phyloP scores from a whole-genome alignment of 2,797 vertebrate species.

The Propithecus perrieri region DNA sequence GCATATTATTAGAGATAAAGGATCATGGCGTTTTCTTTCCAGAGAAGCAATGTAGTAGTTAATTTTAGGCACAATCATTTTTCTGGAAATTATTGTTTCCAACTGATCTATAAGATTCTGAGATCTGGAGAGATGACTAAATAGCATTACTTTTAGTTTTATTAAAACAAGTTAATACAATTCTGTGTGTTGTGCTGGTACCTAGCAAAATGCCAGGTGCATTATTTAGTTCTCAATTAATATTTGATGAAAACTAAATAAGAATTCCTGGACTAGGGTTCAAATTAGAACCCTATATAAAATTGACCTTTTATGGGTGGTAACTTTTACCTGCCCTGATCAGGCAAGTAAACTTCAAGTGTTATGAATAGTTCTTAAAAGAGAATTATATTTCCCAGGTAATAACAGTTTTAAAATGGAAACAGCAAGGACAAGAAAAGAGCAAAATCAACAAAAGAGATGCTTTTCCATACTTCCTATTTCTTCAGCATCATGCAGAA shows the following conservation, averaged over 20 bases:
- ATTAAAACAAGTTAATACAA: constrained; percentile 33
- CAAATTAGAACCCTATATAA: neutral
- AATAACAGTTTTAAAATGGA: neutral
- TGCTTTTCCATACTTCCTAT: neutral
- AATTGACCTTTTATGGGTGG: neutral
- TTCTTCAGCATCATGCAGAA: neutral
- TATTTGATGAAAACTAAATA: neutral
- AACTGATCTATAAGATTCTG: neutral
- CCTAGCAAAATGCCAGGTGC: neutral
- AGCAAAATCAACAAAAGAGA: neutral
- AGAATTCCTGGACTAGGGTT: neutral
- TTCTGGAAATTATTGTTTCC: neutral
- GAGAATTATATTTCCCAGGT: neutral
- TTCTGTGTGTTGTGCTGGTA: neutral
- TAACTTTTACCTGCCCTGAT: neutral
- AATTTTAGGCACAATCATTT: constrained; percentile 18
- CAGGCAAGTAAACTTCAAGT: neutral
- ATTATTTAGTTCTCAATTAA: constrained; percentile 12
- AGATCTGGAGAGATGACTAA: neutral
- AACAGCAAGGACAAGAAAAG: neutral
- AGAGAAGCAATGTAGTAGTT: neutral
- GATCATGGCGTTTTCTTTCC: neutral
- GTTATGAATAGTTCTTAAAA: neutral
- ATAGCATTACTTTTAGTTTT: neutral
- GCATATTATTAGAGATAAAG: neutral